These are phyloP conservation scores for Euplexia lucipara DNA, from an alignment of 2,888 invertebrate genomes.

Conservation along the genomic window DNA sequence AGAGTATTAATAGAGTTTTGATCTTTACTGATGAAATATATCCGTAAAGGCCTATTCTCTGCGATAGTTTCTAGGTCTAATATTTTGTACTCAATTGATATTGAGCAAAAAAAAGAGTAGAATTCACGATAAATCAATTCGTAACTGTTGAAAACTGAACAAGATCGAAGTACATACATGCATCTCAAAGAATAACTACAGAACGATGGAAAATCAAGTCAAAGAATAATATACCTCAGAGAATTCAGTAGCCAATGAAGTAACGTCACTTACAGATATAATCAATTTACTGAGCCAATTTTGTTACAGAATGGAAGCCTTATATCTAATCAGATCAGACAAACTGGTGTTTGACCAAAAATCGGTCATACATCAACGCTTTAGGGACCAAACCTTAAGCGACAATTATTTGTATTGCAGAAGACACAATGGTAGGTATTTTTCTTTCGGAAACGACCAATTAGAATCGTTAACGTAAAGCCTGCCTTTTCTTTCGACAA, in stretches of 20 bases:
- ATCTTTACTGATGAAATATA: background rate
- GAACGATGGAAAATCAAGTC: background rate
- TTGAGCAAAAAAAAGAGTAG: too few species aligned
- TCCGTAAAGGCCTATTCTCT: background rate
- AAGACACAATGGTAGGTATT: constrained; percentile 20
- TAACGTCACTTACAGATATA: constrained; percentile 7
- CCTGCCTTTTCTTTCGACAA: background rate
- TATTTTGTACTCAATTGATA: background rate
- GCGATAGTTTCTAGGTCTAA: background rate
- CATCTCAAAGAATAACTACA: background rate
- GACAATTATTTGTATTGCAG: constrained; percentile 11
- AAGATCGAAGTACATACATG: background rate
- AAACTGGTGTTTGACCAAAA: constrained; percentile 27
- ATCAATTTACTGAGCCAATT: constrained; percentile 30
- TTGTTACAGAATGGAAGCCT: constrained; percentile 37
- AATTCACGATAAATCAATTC: too few species aligned
- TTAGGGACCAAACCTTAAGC: background rate
- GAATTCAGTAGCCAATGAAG: background rate
- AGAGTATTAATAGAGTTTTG: too few species aligned
- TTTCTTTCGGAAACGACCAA: constrained; percentile 13
- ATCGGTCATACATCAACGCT: constrained; percentile 32
- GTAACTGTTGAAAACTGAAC: background rate
- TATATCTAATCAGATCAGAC: constrained; percentile 25
- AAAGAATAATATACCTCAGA: background rate
- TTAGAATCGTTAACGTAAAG: constrained; percentile 28